Evolutionary conservation across 2,113 vertebrate genomes (phyloP).

Genomic region (Hoplias malabaricus): DNA sequence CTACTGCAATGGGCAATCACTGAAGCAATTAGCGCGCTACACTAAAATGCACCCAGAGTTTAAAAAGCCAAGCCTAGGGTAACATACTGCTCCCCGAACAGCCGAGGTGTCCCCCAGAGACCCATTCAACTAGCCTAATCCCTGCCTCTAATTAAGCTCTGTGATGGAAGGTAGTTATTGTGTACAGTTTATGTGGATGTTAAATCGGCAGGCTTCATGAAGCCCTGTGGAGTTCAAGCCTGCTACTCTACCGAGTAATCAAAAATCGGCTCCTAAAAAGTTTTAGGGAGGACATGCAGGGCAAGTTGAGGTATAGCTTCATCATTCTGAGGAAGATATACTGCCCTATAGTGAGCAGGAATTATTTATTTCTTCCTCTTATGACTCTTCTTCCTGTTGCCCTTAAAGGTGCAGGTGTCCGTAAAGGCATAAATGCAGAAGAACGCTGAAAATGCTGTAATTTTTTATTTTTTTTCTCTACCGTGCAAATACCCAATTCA

Average conservation of each 20-base stretch:
- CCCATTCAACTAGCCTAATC: slow-evolving; percentile 63
- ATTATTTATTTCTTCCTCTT: background rate
- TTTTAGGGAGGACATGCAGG: background rate
- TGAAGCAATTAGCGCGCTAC: slow-evolving; percentile 49
- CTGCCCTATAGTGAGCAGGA: background rate
- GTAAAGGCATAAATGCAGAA: no score
- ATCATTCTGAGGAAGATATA: background rate
- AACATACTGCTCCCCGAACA: slow-evolving; percentile 54
- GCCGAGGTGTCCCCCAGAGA: slow-evolving; percentile 56
- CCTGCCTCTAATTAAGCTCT: slow-evolving; percentile 68
- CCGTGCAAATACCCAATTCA: no score
- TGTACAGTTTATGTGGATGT: slow-evolving; percentile 70
- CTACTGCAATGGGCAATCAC: slow-evolving; percentile 57
- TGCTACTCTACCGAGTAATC: slow-evolving; percentile 19
- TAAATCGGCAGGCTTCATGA: slow-evolving; percentile 52
- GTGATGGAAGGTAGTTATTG: slow-evolving; percentile 68
- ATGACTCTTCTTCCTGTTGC: background rate
- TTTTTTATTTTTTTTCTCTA: no score
- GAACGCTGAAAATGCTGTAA: no score
- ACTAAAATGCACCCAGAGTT: slow-evolving; percentile 43
- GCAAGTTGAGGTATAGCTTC: background rate
- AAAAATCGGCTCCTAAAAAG: background rate
- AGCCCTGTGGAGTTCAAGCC: slow-evolving; percentile 13
- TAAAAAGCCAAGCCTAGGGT: slow-evolving; percentile 39
- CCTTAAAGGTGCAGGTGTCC: background rate